Conservation (phyloP, 2,797 vertebrate genomes). For the Leptatherina wallacei region DNA sequence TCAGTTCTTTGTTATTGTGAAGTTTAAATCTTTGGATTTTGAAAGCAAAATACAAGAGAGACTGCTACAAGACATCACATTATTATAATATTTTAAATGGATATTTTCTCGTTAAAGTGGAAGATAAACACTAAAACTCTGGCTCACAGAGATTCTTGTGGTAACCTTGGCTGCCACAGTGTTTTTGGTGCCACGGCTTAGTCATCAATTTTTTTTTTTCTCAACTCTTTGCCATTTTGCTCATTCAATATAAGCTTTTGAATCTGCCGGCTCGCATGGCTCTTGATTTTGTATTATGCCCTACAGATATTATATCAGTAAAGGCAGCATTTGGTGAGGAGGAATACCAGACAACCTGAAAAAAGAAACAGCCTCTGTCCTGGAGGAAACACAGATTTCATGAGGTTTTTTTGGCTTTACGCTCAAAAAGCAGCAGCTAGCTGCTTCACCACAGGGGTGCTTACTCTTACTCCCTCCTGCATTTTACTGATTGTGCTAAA, state of each 20-base stretch:
- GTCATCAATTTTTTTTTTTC: conserved; percentile 32
- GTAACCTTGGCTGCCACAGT: conserved; percentile 14
- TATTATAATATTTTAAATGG: conserved; percentile 1
- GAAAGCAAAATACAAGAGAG: neutral
- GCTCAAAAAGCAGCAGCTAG: conserved; percentile 22
- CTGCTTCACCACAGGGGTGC: conserved; percentile 15
- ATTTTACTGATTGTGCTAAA: conserved; percentile 5
- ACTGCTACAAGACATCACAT: neutral
- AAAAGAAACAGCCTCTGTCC: conserved; percentile 12
- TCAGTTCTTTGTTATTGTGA: neutral
- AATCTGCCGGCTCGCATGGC: conserved; percentile 19
- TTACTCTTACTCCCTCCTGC: conserved; percentile 4
- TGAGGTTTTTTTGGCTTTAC: conserved; percentile 25
- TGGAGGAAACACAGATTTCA: conserved; percentile 29
- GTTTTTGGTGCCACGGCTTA: conserved; percentile 15
- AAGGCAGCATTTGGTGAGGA: conserved; percentile 30
- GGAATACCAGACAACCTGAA: conserved; percentile 1
- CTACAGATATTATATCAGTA: conserved; percentile 38
- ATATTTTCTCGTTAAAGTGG: conserved; percentile 7
- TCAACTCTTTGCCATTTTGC: conserved; percentile 29
- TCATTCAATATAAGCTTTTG: conserved; percentile 21
- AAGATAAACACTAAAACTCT: conserved; percentile 21
- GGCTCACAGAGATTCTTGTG: conserved; percentile 2
- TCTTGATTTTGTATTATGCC: conserved; percentile 31
- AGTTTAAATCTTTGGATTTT: neutral